Evolutionary conservation across 2,888 invertebrate genomes (phyloP).

Genomic region (Dione vanillae): DNA sequence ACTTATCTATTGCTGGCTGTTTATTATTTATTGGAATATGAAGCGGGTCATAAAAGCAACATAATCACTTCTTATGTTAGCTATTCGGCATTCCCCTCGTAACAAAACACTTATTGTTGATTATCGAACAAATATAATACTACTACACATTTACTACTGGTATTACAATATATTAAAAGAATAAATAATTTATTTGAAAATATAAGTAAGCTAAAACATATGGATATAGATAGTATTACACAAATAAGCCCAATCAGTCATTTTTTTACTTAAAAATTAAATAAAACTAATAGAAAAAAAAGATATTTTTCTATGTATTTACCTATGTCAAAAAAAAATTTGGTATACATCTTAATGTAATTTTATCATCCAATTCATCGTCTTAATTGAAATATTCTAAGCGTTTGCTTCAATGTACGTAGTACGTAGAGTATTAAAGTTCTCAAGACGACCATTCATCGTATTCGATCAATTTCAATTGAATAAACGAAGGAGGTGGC

Average conservation of each 20-base stretch:
- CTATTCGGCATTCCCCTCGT: conserved; percentile 19
- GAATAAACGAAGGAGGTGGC: conserved; percentile 72
- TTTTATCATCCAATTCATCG: neutral
- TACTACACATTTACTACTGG: too few relatives aligned
- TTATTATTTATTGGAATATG: conserved; percentile 19
- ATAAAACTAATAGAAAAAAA: neutral
- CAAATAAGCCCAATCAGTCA: too few relatives aligned
- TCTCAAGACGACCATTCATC: conserved; percentile 69
- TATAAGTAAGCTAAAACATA: too few relatives aligned
- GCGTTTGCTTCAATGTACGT: conserved; percentile 35
- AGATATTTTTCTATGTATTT: neutral
- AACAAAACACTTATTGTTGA: conserved; percentile 23
- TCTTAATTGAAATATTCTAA: neutral
- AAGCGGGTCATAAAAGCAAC: conserved; percentile 18
- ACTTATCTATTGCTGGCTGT: conserved; percentile 18
- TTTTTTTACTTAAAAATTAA: neutral
- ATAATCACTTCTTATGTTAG: conserved; percentile 8
- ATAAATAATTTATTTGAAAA: too few relatives aligned
- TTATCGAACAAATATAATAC: neutral
- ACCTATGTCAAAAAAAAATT: neutral
- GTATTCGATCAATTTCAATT: conserved; percentile 75
- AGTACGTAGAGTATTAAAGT: conserved; percentile 43
- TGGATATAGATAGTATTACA: too few relatives aligned
- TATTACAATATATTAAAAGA: too few relatives aligned
- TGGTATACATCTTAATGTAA: neutral